Evolutionary conservation across 2,113 vertebrate species (phyloP).

Genomic region (Lophotis ruficrista): DNA sequence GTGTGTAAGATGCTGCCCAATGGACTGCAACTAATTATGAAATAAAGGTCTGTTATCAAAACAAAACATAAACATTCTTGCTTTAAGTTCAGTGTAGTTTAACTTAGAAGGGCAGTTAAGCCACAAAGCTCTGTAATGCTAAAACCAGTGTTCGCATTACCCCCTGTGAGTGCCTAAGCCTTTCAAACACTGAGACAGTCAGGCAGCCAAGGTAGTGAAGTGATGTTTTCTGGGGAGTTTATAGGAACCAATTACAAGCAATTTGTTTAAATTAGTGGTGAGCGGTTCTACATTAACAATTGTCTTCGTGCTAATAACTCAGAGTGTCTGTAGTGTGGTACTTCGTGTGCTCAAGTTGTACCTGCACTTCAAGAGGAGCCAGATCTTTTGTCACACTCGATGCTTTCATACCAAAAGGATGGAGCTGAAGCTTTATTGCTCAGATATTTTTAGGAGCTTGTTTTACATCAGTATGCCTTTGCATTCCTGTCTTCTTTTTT

Average conservation of each 20-base stretch:
- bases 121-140: neutral
- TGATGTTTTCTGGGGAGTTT: neutral
- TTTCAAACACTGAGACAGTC: neutral
- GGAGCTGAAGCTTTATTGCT: neutral
- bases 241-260: neutral
- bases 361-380: neutral
- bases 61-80: neutral
- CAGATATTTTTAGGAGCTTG: neutral
- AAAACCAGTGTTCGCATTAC: fast-evolving
- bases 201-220: neutral
- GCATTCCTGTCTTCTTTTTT: neutral
- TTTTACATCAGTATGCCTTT: neutral
- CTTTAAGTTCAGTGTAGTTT: neutral
- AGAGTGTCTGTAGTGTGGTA: neutral
- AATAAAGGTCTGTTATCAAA: neutral
- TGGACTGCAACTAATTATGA: neutral
- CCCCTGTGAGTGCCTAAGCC: neutral
- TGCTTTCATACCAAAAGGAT: neutral
- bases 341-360: neutral
- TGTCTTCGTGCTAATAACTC: neutral
- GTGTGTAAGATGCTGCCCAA: neutral
- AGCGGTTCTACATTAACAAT: neutral
- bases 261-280: conserved; percentile 19
- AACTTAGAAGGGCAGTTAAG: neutral
- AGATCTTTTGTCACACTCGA: neutral